These are phyloP conservation scores for Cathartes aura DNA, from an alignment of 2,113 vertebrate genomes.

Conservation along the genomic window DNA sequence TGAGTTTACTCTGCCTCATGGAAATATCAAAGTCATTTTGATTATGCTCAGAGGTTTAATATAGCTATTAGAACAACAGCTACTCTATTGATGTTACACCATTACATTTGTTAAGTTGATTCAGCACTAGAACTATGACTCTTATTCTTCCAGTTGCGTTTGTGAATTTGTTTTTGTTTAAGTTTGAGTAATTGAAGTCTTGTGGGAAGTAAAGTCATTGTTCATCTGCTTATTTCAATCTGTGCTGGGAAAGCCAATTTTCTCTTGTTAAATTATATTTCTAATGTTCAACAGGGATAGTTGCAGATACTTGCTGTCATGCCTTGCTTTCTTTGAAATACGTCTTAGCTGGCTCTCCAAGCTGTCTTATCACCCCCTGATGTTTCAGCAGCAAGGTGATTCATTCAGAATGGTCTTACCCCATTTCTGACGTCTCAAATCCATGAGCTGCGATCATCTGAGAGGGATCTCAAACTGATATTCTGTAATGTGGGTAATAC, in stretches of 20 bases:
- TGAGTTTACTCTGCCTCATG: constrained; percentile 61
- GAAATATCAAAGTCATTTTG: constrained; percentile 63
- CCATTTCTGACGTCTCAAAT: neutral
- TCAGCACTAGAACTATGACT: constrained; percentile 59
- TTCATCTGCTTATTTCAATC: constrained; percentile 70
- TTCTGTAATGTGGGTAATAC: neutral
- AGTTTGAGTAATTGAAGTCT: constrained; percentile 67
- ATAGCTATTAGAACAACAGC: constrained; percentile 58
- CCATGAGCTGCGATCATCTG: neutral
- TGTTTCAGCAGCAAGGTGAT: constrained; percentile 24
- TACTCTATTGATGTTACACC: constrained; percentile 20
- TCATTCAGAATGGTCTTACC: neutral
- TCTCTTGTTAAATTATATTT: constrained; percentile 67
- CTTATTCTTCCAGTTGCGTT: constrained; percentile 14
- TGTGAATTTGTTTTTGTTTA: constrained; percentile 62
- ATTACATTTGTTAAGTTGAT: constrained; percentile 50
- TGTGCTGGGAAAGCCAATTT: constrained; percentile 65
- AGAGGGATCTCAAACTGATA: neutral
- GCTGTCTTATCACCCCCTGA: constrained; percentile 5
- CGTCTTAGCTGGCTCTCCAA: constrained; percentile 14
- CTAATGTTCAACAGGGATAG: constrained; percentile 57
- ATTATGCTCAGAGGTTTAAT: constrained; percentile 63
- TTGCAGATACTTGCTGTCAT: constrained; percentile 56
- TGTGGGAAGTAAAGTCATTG: constrained; percentile 69
- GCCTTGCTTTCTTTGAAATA: constrained; percentile 56